Evolutionary conservation across 2,888 invertebrate species (phyloP).

Genomic region (Caenorhabditis imperialis): DNA sequence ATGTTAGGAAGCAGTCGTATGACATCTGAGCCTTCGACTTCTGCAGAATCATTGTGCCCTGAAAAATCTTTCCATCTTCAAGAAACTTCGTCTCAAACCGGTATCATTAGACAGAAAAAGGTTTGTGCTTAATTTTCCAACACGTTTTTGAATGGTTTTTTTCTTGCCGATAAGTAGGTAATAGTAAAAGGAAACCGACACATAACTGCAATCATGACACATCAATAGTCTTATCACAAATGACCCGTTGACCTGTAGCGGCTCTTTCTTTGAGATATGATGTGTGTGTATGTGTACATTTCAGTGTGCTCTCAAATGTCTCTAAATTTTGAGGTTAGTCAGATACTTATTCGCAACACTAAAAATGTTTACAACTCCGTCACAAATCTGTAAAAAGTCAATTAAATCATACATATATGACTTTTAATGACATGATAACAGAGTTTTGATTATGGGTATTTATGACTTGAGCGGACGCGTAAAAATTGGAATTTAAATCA

Average conservation of each 20-base stretch:
- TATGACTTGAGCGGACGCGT: conserved; percentile 28
- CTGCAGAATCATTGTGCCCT: conserved; percentile 11
- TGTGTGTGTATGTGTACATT: too few species aligned
- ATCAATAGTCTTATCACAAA: conserved; percentile 24
- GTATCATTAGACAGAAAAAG: too few species aligned
- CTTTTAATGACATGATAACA: conserved; percentile 25
- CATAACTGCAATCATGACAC: background rate
- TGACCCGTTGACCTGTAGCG: conserved; percentile 32
- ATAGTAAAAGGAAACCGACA: too few species aligned
- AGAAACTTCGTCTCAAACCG: too few species aligned
- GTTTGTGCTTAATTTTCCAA: too few species aligned
- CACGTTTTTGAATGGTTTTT: too few species aligned
- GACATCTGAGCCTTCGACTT: conserved; percentile 56
- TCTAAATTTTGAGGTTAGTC: conserved; percentile 32
- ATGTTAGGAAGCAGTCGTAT: conserved; percentile 36
- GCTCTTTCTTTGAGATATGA: conserved; percentile 34
- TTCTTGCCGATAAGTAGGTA: too few species aligned
- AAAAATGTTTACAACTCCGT: background rate
- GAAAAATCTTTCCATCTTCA: conserved; percentile 24
- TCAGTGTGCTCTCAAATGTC: conserved; percentile 20
- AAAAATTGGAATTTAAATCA: conserved; percentile 14
- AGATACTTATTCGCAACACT: conserved; percentile 2
- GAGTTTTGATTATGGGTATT: conserved; percentile 50
- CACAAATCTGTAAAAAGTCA: background rate
- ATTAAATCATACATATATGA: conserved; percentile 5